Evolutionary conservation across 2,113 vertebrate species (phyloP).

Genomic region (Narcine bancroftii): DNA sequence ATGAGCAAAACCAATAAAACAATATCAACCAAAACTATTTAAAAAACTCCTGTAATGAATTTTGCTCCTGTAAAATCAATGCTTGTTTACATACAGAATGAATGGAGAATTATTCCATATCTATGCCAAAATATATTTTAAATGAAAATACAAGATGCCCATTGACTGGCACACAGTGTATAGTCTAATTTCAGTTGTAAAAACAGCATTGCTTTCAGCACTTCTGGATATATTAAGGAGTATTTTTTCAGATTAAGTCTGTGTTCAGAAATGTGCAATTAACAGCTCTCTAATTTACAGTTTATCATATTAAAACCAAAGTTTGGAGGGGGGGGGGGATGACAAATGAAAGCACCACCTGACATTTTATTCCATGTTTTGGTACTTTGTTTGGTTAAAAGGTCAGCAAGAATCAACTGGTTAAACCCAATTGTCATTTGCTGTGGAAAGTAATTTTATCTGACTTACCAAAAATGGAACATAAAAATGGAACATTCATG

Average conservation of each 20-base stretch:
- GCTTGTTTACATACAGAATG: not conserved
- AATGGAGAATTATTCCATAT: not conserved
- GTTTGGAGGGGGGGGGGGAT: not conserved
- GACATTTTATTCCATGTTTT: slow-evolving; percentile 2
- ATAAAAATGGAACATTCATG: slow-evolving; percentile 24
- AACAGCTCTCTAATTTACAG: slow-evolving; percentile 28
- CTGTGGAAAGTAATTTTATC: slow-evolving; percentile 31
- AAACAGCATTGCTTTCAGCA: not conserved
- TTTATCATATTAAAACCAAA: slow-evolving; percentile 13
- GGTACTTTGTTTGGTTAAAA: not conserved
- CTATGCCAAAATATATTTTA: not conserved
- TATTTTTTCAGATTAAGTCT: slow-evolving; percentile 8
- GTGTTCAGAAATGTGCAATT: slow-evolving; percentile 22
- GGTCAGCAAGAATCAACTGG: not conserved
- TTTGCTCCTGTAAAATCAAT: too few species aligned
- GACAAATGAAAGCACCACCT: not conserved
- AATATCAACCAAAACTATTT: not conserved
- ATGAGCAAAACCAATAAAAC: not conserved
- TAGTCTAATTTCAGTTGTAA: slow-evolving; percentile 1
- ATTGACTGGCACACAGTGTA: not conserved
- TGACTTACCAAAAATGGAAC: slow-evolving; percentile 30
- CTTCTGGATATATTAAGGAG: not conserved
- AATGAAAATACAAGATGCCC: slow-evolving; percentile 1
- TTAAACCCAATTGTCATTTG: slow-evolving; percentile 23
- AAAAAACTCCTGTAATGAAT: not conserved